Percentiles rank a stretch among this genome's conserved stretches.
phyloP scores from a whole-genome alignment of 2,888 invertebrate species.

The Epistrophe eligans region DNA sequence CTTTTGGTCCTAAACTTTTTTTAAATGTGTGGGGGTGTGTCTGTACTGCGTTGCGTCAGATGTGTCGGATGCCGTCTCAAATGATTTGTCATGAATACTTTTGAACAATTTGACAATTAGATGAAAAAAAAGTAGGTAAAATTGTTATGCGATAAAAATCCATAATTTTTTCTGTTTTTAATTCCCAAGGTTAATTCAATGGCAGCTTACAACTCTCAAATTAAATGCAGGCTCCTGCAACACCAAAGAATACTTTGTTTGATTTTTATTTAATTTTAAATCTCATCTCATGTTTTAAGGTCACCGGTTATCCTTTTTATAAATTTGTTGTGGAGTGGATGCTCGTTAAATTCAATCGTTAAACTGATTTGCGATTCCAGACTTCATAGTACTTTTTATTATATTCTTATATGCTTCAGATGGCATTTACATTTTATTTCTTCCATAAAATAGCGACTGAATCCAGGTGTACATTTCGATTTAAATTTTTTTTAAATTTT shows the following conservation, averaged over 20 bases:
- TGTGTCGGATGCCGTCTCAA: no score
- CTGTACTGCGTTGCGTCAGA: no score
- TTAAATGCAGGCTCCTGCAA: background rate
- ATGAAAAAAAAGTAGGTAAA: no score
- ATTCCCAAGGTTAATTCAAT: background rate
- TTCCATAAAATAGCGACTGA: slow-evolving; percentile 1
- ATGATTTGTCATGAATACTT: no score
- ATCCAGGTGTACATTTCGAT: slow-evolving; percentile 21
- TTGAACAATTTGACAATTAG: no score
- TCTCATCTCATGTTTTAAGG: background rate
- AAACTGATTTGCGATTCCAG: slow-evolving; percentile 25
- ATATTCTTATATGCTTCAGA: slow-evolving; percentile 5
- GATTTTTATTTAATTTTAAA: background rate
- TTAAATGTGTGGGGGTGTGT: no score
- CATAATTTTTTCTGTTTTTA: no score
- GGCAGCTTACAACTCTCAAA: background rate
- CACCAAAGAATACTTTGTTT: background rate
- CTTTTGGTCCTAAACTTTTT: no score
- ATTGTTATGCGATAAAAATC: no score
- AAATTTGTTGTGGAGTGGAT: slow-evolving; percentile 1
- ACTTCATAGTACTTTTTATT: background rate
- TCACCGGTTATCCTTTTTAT: slow-evolving; percentile 7
- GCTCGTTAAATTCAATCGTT: slow-evolving; percentile 30
- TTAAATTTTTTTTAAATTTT: background rate
- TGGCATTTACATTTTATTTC: background rate